Evolutionary conservation across 1,140 invertebrate genomes (phyloP).

Genomic region (Penaeus indicus): DNA sequence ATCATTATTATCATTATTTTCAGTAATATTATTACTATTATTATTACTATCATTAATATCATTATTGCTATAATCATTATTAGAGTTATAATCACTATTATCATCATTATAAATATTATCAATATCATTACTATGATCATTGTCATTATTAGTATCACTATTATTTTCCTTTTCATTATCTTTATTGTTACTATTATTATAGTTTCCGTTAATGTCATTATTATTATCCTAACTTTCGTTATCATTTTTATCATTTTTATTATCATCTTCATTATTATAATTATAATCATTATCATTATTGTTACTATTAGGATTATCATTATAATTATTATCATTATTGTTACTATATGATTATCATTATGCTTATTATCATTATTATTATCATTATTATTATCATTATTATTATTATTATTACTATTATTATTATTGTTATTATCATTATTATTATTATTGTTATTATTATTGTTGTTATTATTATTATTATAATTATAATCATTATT

Average conservation of each 20-base stretch:
- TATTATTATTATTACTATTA: background rate
- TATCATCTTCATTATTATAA: background rate
- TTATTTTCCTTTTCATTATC: background rate
- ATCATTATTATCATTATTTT: too few species aligned
- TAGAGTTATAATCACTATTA: background rate
- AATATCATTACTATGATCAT: background rate
- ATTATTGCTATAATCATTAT: background rate
- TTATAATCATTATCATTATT: background rate
- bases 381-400: background rate
- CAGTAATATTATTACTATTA: too few species aligned
- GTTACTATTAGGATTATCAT: background rate
- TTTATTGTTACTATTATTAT: slow-evolving; percentile 1
- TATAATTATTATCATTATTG: background rate
- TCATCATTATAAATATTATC: background rate
- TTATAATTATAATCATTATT: too few species aligned
- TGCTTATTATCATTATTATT: background rate
- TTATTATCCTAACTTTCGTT: background rate
- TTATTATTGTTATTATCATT: background rate
- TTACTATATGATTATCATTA: background rate
- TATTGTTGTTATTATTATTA: background rate
- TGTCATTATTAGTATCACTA: background rate
- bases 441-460: background rate
- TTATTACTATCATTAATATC: too few species aligned
- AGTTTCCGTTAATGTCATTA: background rate
- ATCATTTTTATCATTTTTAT: background rate